phyloP scores from a whole-genome alignment of 1,140 invertebrate genomes.

The Drosophila sp. region DNA sequence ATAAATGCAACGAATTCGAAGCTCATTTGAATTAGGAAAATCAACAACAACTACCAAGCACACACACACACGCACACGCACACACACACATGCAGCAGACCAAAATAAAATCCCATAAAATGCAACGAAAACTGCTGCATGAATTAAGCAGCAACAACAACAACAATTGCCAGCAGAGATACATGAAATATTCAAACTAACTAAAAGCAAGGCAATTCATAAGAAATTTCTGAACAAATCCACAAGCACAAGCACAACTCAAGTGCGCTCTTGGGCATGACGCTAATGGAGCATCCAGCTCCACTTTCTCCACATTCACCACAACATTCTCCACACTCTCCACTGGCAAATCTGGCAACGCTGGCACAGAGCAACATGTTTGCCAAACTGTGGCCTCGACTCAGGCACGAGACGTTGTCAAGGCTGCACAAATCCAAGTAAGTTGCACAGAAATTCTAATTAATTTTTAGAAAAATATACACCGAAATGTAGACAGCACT shows the following conservation, averaged over 20 bases:
- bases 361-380: constrained; percentile 44
- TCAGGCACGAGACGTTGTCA: constrained; percentile 57
- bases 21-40: constrained; percentile 55
- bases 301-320: constrained; percentile 2
- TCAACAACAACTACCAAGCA: constrained; percentile 51
- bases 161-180: constrained; percentile 46
- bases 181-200: constrained; percentile 62
- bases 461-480: constrained; percentile 28
- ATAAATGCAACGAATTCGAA: constrained; percentile 56
- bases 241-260: constrained; percentile 34
- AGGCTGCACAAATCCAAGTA: constrained; percentile 77
- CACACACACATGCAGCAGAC: constrained; percentile 12
- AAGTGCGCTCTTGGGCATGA: constrained; percentile 53
- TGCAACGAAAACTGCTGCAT: constrained; percentile 66
- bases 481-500: background rate
- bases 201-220: constrained; percentile 60
- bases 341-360: constrained; percentile 10
- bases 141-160: constrained; percentile 52
- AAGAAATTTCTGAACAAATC: constrained; percentile 60
- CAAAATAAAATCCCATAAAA: constrained; percentile 71
- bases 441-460: constrained; percentile 55
- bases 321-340: background rate
- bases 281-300: constrained; percentile 59
- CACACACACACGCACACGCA: constrained; percentile 3
- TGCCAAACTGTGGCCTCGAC: constrained; percentile 48